phyloP scores from a whole-genome alignment of 1,140 invertebrate genomes.

The Bombus terrestris region DNA sequence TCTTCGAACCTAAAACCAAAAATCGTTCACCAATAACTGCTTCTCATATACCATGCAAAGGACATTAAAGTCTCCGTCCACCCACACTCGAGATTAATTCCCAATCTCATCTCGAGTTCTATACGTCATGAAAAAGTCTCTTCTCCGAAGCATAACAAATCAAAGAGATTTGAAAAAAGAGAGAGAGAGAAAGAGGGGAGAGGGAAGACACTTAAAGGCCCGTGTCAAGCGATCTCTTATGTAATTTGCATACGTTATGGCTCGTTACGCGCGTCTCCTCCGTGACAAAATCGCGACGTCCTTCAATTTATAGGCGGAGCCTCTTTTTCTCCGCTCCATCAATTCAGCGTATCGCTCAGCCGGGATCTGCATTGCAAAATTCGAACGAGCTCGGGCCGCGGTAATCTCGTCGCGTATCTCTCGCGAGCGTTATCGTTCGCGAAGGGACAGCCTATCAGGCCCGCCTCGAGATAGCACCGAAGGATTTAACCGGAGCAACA shows the following conservation, averaged over 20 bases:
- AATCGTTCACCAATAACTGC: not conserved
- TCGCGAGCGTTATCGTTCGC: conserved; percentile 58
- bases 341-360: conserved; percentile 57
- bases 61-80: not conserved
- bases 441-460: conserved; percentile 61
- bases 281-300: conserved; percentile 46
- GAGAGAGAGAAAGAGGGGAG: too few species aligned
- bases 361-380: conserved; percentile 69
- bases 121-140: not conserved
- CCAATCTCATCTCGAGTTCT: not conserved
- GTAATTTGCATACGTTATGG: conserved; percentile 42
- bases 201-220: not conserved
- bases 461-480: conserved; percentile 66
- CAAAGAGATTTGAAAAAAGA: not conserved
- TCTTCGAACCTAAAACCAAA: not conserved
- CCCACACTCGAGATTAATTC: not conserved
- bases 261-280: conserved; percentile 24
- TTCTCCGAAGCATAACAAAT: not conserved
- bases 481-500: conserved; percentile 69
- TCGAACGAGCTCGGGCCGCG: conserved; percentile 47
- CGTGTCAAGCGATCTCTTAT: not conserved
- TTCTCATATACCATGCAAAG: not conserved
- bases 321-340: conserved; percentile 46
- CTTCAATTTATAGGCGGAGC: conserved; percentile 40
- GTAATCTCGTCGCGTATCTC: conserved; percentile 41